A percentile compares a stretch with the other conserved stretches of the same genome.
Evolutionary conservation across 2,797 vertebrate genomes (phyloP).

Genomic region (Silurus aristotelis): DNA sequence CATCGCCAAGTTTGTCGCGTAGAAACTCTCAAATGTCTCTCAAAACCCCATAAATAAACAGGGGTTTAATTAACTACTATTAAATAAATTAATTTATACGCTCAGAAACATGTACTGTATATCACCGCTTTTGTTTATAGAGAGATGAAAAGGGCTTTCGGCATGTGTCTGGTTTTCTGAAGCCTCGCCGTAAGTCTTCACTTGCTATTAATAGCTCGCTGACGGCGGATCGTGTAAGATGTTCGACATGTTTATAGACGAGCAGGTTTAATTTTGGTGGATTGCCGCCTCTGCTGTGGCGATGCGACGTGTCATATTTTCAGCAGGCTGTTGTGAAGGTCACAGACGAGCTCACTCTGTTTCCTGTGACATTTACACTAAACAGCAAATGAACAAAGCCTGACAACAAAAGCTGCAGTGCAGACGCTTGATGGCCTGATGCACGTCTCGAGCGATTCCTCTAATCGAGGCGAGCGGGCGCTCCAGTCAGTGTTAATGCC

Average conservation of each 20-base stretch:
- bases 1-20: too few species aligned
- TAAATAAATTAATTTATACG: too few species aligned
- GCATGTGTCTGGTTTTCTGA: too few species aligned
- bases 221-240: not conserved
- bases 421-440: not conserved
- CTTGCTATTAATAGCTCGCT: not conserved
- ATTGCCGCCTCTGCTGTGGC: not conserved
- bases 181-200: too few species aligned
- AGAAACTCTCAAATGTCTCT: too few species aligned
- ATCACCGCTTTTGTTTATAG: too few species aligned
- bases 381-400: not conserved
- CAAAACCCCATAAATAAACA: too few species aligned
- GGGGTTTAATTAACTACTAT: too few species aligned
- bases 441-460: not conserved
- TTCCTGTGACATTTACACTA: slow-evolving; percentile 33
- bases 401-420: not conserved
- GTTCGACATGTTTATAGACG: not conserved
- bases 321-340: slow-evolving; percentile 16
- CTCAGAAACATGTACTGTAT: too few species aligned
- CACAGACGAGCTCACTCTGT: not conserved
- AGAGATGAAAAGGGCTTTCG: too few species aligned
- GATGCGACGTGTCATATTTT: not conserved
- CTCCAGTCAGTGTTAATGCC: not conserved
- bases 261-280: not conserved
- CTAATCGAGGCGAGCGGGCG: not conserved